Evolutionary conservation across 2,797 vertebrate species (phyloP).

Genomic region (Austrolebias charrua): DNA sequence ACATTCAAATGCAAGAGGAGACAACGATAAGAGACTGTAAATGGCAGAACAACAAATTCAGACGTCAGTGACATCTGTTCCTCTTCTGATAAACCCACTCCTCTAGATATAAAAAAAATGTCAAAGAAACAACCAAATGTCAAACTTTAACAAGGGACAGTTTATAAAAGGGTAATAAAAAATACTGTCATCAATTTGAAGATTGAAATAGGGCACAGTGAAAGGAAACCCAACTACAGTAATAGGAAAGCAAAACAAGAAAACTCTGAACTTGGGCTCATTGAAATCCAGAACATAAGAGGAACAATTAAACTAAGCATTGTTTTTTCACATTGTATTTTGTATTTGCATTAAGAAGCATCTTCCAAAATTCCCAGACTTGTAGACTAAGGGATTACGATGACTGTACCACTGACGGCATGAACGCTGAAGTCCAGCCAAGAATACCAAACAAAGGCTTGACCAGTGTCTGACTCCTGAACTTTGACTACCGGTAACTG

Average conservation of each 20-base stretch:
- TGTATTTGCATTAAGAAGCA: constrained; percentile 12
- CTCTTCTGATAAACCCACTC: constrained; percentile 38
- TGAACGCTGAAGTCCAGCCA: constrained; percentile 44
- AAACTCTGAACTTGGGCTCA: constrained; percentile 38
- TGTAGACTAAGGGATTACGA: constrained; percentile 26
- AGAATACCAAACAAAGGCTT: constrained; percentile 53
- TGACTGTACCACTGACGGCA: constrained; percentile 41
- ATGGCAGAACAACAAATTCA: constrained; percentile 41
- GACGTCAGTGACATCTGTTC: constrained; percentile 40
- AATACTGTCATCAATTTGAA: not conserved
- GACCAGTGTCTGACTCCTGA: constrained; percentile 53
- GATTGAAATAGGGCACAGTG: constrained; percentile 9
- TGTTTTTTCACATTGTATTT: not conserved
- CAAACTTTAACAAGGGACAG: constrained; percentile 41
- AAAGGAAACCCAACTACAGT: constrained; percentile 24
- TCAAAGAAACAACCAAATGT: constrained; percentile 32
- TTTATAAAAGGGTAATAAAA: constrained; percentile 36
- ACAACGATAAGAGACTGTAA: constrained; percentile 17
- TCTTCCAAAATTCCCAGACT: constrained; percentile 55
- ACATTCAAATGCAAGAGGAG: constrained; percentile 46
- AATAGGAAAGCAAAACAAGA: constrained; percentile 30
- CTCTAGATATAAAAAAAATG: constrained; percentile 50
- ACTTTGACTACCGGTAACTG: constrained; percentile 25
- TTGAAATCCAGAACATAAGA: constrained; percentile 37
- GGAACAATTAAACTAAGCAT: constrained; percentile 23